Evolutionary conservation across 2,113 vertebrate genomes (phyloP).

Genomic region (Albula goreensis): DNA sequence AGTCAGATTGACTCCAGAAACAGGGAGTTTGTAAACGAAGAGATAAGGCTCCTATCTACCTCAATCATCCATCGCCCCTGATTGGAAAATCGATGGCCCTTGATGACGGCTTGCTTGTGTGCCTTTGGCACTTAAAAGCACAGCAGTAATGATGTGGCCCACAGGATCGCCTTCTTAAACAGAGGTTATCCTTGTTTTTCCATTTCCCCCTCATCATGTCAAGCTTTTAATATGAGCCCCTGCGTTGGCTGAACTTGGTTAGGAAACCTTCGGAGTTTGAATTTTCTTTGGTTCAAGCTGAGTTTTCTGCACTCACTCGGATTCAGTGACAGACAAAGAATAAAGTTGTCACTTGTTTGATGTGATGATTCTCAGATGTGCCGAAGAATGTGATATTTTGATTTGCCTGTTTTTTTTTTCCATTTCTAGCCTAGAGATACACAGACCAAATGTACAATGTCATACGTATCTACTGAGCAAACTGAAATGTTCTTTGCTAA

Average conservation of each 20-base stretch:
- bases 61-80: constrained; percentile 31
- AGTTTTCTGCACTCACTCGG: background rate
- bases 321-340: background rate
- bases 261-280: background rate
- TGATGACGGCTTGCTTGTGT: constrained; percentile 11
- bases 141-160: background rate
- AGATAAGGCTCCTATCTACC: constrained; percentile 44
- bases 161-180: background rate
- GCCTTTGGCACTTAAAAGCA: constrained; percentile 11
- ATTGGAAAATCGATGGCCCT: constrained; percentile 37
- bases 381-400: background rate
- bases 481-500: background rate
- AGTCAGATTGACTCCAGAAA: constrained; percentile 33
- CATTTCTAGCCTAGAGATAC: background rate
- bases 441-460: background rate
- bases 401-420: constrained; percentile 4
- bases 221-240: background rate
- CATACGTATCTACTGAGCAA: background rate
- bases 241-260: background rate
- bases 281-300: background rate
- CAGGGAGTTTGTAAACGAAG: constrained; percentile 19
- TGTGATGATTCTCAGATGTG: background rate
- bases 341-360: constrained; percentile 10
- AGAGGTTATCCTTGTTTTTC: background rate
- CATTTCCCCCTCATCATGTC: background rate